Base-by-base conservation (phyloP, 1,140 invertebrate species). In the Planococcus citri region DNA sequence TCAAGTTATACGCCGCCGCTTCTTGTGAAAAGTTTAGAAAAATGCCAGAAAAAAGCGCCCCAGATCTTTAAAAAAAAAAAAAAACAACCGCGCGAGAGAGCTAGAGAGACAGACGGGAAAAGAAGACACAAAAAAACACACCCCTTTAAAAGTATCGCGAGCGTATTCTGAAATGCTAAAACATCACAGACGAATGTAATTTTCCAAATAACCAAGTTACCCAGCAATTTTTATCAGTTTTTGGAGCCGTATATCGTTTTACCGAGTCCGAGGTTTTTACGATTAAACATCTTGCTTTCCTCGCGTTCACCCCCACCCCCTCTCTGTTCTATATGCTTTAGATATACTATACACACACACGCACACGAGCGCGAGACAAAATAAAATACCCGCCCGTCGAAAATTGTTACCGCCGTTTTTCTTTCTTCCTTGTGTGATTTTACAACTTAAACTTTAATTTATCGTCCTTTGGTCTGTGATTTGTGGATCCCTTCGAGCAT, bases 141-240 rank as follows among this genome's bases (percentile, higher is more conserved):
- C n/a, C n/a, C 29, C 41, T n/a, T 51, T 51, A 51, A 51, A 51
- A 51, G 41, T 17, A 51, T 51, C 12, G 41, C 41, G n/a, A n/a
- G n/a, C n/a, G 41, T 51, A 51, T 51, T 51, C 6, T 51, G 12
- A 20, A 51, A 51, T 51, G 41, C 41, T 33, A 20, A 17, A 51
- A 14, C 41, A 51, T 51, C 41, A 20, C 41, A 51, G 41, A 51
- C 41, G 41, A 51, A 51, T 51, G 41, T 51, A 51, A 51, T 51
- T 51, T 51, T 51, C 41, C 41, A 51, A 51, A 51, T 51, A 51
- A 51, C 41, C 41, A 51, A 51, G 41, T 51, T 51, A 51, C 41
- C 41, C 10, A 51, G n/a, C 41, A 51, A 51, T 51, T 51, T 51
- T 51, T 51, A 51, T 51, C 41, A 51, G 41, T 51, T 51, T 51